Percentiles rank a stretch among this genome's conserved stretches.
Evolutionary conservation across 2,113 vertebrate genomes (phyloP).

Genomic region (Bubo blakistoni): DNA sequence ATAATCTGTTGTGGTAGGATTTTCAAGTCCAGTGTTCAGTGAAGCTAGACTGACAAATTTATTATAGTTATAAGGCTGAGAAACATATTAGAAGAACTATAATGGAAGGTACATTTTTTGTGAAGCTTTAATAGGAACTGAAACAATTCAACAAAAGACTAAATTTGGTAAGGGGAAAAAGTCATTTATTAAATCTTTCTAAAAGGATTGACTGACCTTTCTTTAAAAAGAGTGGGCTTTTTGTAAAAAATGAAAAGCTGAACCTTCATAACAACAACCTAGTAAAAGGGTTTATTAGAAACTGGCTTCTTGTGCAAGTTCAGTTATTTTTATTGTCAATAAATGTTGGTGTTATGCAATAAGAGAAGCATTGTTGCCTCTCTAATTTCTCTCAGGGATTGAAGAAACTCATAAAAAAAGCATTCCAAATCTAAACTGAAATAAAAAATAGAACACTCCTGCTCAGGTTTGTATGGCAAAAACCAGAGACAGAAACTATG

Average conservation of each 20-base stretch:
- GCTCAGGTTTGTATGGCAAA: background rate
- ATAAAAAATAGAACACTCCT: background rate
- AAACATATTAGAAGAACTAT: constrained; percentile 59
- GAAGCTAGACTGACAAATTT: constrained; percentile 65
- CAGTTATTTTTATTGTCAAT: constrained; percentile 26
- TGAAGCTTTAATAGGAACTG: constrained; percentile 44
- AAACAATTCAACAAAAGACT: constrained; percentile 64
- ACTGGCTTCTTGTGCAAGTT: background rate
- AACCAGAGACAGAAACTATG: background rate
- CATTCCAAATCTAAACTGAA: constrained; percentile 15
- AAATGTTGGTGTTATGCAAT: constrained; percentile 11
- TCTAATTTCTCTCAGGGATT: constrained; percentile 3
- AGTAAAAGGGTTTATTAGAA: constrained; percentile 39
- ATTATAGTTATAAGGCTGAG: constrained; percentile 61
- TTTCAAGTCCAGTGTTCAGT: constrained; percentile 53
- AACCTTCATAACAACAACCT: constrained; percentile 2
- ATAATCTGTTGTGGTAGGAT: constrained; percentile 59
- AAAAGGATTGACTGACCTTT: constrained; percentile 56
- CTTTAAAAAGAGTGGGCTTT: background rate
- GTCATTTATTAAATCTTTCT: constrained; percentile 56
- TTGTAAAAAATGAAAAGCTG: constrained; percentile 28
- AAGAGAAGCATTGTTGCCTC: constrained; percentile 1
- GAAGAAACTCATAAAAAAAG: constrained; percentile 10
- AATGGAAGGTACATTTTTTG: constrained; percentile 60
- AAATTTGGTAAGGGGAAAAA: constrained; percentile 44